Conservation (phyloP, 1,140 invertebrate genomes). For the Chrysomallon squamiferum region DNA sequence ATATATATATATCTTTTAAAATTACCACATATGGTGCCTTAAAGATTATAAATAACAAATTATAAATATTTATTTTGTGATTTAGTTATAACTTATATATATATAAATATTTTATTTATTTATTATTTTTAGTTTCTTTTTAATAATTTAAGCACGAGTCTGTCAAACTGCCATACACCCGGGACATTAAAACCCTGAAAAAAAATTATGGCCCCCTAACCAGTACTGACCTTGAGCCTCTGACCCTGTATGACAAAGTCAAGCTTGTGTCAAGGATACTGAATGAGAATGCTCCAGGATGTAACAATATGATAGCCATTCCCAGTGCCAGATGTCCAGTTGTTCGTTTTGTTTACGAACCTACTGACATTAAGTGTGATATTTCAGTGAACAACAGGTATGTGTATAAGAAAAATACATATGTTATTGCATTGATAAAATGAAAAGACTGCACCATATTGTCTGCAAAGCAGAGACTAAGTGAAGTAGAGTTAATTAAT, state of each 20-base stretch:
- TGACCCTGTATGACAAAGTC: constrained; percentile 34
- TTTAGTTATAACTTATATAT: no score
- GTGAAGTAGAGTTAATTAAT: no score
- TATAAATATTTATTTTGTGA: no score
- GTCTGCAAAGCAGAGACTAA: no score
- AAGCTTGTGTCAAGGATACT: constrained; percentile 41
- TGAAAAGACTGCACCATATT: no score
- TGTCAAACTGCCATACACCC: constrained; percentile 35
- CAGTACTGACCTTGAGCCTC: constrained; percentile 29
- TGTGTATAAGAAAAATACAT: no score
- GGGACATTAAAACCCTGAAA: constrained; percentile 39
- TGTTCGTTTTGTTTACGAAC: constrained; percentile 44
- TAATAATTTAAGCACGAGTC: constrained; percentile 14
- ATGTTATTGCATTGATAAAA: no score
- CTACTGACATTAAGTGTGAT: constrained; percentile 52
- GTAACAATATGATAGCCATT: constrained; percentile 35
- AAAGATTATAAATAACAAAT: no score
- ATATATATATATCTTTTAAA: no score
- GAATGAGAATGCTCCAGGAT: constrained; percentile 31
- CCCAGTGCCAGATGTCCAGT: constrained; percentile 54
- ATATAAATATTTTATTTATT: no score
- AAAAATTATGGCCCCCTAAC: constrained; percentile 33
- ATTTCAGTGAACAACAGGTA: constrained; percentile 59
- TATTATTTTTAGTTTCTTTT: no score
- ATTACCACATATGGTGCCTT: no score